Evolutionary conservation across 2,797 vertebrate species (phyloP), one percentile per base, ranked within the genome.

Genomic region (Oryzias dopingdopingensis): DNA sequence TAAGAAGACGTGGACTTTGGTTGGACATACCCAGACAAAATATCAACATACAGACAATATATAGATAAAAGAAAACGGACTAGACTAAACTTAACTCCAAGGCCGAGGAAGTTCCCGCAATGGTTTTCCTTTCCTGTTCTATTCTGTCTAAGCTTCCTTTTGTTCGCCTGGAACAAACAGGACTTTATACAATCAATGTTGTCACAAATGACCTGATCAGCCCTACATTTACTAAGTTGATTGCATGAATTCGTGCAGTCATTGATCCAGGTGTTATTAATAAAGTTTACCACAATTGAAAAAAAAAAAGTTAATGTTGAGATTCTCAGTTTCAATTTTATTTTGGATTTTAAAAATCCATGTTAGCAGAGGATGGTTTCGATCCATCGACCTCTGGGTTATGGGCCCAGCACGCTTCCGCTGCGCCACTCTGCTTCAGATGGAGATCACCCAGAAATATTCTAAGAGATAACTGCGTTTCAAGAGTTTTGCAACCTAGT

Each of bases 371-470:
- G 81, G 40, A 83, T 90, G 88, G 89, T 92, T 92, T 92, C 88
- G 87, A 91, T 88, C 87, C 88, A 91, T 91, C 88, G 86, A 91
- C 90, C 89, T 91, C 89, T 92, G 91, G 90, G 90, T 92, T 91
- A 92, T 91, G 90, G 89, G 90, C 88, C 91, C 90, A 92, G 90
- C 90, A 93, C 89, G 87, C 90, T 90, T 91, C 90, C 88, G 90
- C 90, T 92, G 88, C 90, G 88, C 90, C 90, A 91, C 90, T 92
- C 91, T 91, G 90, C 87, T 89, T 1, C 1, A 2, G 79, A 26
- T 4, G 24, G 5, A 1, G 24, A 26, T 4, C 5, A 4, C 1
- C 5, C 4, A 18, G 20, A 20, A 20, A 20, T 22, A 22, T 22
- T 22, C 2, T 0, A 22, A 0, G 0, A 22, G 2, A 22, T 3